These are phyloP conservation scores for Nephrocerus scutellatus DNA, from an alignment of 2,888 invertebrate species.

Conservation along the genomic window DNA sequence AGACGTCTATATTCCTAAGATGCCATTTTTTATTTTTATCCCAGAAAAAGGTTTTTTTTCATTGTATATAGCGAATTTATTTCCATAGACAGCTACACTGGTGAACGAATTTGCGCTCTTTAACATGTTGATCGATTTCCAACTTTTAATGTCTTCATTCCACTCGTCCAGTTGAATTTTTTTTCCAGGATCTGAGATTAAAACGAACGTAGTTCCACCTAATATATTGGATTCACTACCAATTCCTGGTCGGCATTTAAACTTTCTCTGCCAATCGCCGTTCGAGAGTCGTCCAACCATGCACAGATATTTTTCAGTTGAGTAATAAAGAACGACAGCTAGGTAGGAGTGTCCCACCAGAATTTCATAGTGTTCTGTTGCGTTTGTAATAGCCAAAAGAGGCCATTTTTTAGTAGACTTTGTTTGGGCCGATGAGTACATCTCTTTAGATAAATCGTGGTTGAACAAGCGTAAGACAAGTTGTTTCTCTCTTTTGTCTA, in stretches of 20 bases:
- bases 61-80: no score
- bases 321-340: constrained; percentile 3
- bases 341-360: constrained; percentile 8
- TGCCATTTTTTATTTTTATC: no score
- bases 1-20: no score
- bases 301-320: no score
- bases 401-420: constrained; percentile 8
- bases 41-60: no score
- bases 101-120: no score
- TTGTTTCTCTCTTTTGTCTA: constrained; percentile 2
- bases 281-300: no score
- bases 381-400: constrained; percentile 2
- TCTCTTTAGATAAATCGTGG: constrained; percentile 5
- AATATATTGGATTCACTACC: constrained; percentile 1
- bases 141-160: neutral
- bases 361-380: constrained; percentile 4
- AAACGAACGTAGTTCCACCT: neutral
- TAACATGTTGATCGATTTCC: no score
- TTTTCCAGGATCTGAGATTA: constrained; percentile 2
- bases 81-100: no score
- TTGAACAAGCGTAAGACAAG: constrained; percentile 10
- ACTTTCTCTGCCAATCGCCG: constrained; percentile 2
- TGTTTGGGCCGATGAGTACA: constrained; percentile 10
- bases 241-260: constrained; percentile 3
- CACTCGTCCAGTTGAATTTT: constrained; percentile 6